Evolutionary conservation across 2,797 vertebrate genomes (phyloP).

Genomic region (Anguilla megastoma): DNA sequence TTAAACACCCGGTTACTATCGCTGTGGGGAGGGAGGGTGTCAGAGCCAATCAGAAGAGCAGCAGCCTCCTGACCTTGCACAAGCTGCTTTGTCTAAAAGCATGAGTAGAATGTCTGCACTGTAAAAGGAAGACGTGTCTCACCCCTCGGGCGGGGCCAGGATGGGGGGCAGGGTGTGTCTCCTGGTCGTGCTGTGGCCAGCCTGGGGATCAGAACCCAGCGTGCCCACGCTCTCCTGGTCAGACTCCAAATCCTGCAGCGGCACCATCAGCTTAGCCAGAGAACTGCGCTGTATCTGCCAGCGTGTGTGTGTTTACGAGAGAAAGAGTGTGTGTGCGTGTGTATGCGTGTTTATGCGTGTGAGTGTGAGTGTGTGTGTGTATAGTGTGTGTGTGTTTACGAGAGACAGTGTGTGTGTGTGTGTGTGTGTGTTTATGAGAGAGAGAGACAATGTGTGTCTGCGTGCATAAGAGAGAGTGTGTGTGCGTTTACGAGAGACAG

Average conservation of each 20-base stretch:
- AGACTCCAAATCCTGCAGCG: slow-evolving; percentile 73
- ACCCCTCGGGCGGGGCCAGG: slow-evolving; percentile 68
- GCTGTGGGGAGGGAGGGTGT: slow-evolving; percentile 51
- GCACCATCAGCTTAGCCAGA: slow-evolving; percentile 73
- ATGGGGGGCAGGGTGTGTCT: slow-evolving; percentile 78
- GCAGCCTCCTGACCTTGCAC: background rate
- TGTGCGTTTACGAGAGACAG: background rate
- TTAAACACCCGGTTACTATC: slow-evolving; percentile 74
- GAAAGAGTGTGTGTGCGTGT: background rate
- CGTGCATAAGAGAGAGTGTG: background rate
- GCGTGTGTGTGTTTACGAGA: background rate
- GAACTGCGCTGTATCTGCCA: slow-evolving; percentile 72
- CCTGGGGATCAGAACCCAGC: slow-evolving; percentile 64
- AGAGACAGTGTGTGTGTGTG: background rate
- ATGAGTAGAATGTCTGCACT: background rate
- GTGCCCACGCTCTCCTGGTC: slow-evolving; percentile 79
- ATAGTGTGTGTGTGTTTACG: background rate
- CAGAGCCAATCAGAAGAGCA: slow-evolving; percentile 13
- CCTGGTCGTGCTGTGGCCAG: slow-evolving; percentile 60
- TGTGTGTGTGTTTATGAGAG: background rate
- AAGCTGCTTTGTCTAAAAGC: background rate
- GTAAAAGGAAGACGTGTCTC: slow-evolving; percentile 11
- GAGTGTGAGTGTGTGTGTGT: background rate
- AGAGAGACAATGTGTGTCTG: too few relatives aligned
- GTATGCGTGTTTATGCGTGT: background rate